Percentiles rank a stretch among this genome's conserved stretches.
Evolutionary conservation across 2,888 invertebrate genomes (phyloP).

Genomic region (Metalampra italica): DNA sequence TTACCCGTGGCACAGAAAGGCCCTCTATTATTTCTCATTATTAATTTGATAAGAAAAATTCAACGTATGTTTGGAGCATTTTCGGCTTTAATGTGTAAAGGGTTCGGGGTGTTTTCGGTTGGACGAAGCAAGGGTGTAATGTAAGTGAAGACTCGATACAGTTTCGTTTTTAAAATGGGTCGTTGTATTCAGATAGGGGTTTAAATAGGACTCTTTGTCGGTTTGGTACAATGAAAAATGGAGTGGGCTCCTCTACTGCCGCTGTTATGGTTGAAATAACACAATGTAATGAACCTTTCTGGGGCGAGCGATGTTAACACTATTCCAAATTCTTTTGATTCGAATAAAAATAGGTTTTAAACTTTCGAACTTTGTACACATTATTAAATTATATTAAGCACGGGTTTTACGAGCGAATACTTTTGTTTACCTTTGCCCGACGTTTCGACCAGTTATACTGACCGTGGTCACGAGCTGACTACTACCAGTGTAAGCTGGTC

Average conservation of each 20-base stretch:
- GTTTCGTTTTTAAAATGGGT: slow-evolving; percentile 31
- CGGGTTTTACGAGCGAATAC: too few species aligned
- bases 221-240: slow-evolving; percentile 16
- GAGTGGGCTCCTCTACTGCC: background rate
- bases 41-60: slow-evolving; percentile 71
- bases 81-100: slow-evolving; percentile 4
- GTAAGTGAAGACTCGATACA: slow-evolving; percentile 23
- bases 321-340: too few species aligned
- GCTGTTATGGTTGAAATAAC: background rate
- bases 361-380: too few species aligned
- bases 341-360: too few species aligned
- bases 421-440: too few species aligned
- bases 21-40: slow-evolving; percentile 67
- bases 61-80: slow-evolving; percentile 3
- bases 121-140: slow-evolving; percentile 7
- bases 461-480: too few species aligned
- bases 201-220: slow-evolving; percentile 25
- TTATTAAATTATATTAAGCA: too few species aligned
- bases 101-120: slow-evolving; percentile 2
- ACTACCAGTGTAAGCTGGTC: too few species aligned
- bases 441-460: too few species aligned
- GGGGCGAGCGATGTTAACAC: too few species aligned
- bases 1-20: slow-evolving; percentile 15
- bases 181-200: slow-evolving; percentile 37
- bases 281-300: too few species aligned